These are phyloP conservation scores for Nycticryphes semicollaris DNA, from an alignment of 2,113 vertebrate genomes.

Conservation along the genomic window DNA sequence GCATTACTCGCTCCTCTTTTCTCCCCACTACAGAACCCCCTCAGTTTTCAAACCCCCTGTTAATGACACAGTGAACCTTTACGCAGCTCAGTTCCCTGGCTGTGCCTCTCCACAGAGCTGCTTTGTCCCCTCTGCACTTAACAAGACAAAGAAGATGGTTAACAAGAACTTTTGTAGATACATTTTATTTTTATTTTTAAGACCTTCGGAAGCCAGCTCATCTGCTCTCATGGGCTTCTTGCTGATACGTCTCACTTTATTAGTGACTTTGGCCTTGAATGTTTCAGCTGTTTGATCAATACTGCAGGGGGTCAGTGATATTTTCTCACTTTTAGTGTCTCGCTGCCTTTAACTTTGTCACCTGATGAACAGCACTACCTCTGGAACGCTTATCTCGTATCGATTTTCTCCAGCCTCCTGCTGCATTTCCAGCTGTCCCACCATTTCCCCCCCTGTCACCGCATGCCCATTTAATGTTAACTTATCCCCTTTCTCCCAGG, in stretches of 20 bases:
- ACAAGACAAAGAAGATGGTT: conserved; percentile 75
- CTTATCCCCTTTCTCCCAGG: conserved; percentile 74
- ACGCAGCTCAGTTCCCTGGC: not conserved
- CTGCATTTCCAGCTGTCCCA: conserved; percentile 74
- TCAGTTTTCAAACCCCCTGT: not conserved
- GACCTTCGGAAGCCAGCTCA: conserved; percentile 74
- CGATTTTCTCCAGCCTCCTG: conserved; percentile 88
- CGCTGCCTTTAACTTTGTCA: conserved; percentile 89
- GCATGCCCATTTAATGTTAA: conserved; percentile 87
- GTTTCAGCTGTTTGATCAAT: conserved; percentile 96
- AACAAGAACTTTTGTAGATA: conserved; percentile 77
- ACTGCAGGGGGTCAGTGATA: conserved; percentile 88
- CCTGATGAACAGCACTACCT: conserved; percentile 96
- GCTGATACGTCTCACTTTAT: conserved; percentile 98
- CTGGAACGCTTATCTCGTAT: conserved; percentile 97
- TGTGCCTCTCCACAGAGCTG: not conserved
- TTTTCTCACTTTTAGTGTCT: conserved; percentile 94
- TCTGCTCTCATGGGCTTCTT: conserved; percentile 68
- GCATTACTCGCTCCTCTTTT: not conserved
- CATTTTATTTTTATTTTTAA: conserved; percentile 70
- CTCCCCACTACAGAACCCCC: not conserved
- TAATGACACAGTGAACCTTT: not conserved
- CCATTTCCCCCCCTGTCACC: conserved; percentile 86
- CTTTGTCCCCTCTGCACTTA: conserved; percentile 28
- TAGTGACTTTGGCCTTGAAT: conserved; percentile 98